A percentile compares a stretch with the other conserved stretches of the same genome.
These are phyloP conservation scores for Acanthosepion esculentum DNA, from an alignment of 2,888 invertebrate species.

Conservation along the genomic window DNA sequence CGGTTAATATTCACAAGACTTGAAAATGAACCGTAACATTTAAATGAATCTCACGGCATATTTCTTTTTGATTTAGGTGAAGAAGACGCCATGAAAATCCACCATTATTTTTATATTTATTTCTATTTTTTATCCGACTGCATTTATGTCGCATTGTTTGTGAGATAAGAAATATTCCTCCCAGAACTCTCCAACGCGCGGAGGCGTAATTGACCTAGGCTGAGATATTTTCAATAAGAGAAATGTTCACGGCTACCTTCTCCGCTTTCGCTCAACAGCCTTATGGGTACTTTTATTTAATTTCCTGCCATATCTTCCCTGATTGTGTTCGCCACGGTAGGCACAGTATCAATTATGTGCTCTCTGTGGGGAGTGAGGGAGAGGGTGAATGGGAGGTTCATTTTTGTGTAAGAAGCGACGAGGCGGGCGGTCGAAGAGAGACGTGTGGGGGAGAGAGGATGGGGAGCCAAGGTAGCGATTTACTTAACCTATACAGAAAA, in stretches of 20 bases:
- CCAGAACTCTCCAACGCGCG: not conserved
- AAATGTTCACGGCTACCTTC: not conserved
- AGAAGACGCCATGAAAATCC: not conserved
- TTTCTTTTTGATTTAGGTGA: not conserved
- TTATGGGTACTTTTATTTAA: not conserved
- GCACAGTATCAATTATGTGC: not conserved
- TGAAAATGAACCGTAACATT: not conserved
- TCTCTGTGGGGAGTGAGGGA: not conserved
- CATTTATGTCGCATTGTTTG: slow-evolving; percentile 2
- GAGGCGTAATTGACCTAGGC: slow-evolving; percentile 2
- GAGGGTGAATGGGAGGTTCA: not conserved
- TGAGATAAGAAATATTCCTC: not conserved
- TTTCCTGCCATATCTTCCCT: not conserved
- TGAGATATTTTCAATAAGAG: slow-evolving; percentile 2
- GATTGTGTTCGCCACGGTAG: not conserved
- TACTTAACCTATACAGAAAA: not conserved
- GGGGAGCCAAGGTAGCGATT: not conserved
- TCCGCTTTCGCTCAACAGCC: not conserved
- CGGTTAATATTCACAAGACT: not conserved
- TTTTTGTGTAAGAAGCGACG: not conserved
- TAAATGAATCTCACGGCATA: not conserved
- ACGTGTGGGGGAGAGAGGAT: not conserved
- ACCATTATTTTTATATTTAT: too few relatives aligned
- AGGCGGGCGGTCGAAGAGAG: not conserved
- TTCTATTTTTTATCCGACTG: not conserved